Conservation (phyloP, 1,140 invertebrate species). For the Anoplolepis gracilipes region DNA sequence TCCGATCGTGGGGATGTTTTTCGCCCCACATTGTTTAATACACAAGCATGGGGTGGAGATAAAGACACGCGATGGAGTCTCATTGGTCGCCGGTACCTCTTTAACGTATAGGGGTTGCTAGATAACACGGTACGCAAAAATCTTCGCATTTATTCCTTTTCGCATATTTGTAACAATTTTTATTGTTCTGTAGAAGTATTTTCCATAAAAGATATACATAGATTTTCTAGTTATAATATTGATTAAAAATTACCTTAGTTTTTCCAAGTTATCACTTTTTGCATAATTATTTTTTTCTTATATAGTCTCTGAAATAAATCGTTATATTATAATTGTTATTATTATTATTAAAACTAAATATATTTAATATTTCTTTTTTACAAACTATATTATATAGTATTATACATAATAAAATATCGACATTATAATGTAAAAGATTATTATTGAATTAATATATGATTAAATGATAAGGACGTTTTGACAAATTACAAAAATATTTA, state of each 20-base stretch:
- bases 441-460: background rate
- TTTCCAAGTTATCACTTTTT: background rate
- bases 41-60: slow-evolving; percentile 3
- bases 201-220: background rate
- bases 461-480: background rate
- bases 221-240: background rate
- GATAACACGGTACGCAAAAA: background rate
- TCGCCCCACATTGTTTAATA: slow-evolving; percentile 32
- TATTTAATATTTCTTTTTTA: background rate
- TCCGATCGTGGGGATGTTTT: slow-evolving; percentile 48
- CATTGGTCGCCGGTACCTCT: slow-evolving; percentile 41
- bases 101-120: background rate
- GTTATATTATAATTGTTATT: no score
- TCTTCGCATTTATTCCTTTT: background rate
- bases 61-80: slow-evolving; percentile 48
- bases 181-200: background rate
- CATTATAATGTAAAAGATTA: background rate
- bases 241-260: background rate
- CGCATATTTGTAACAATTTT: background rate
- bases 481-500: no score
- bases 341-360: no score
- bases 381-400: background rate
- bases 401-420: background rate
- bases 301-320: background rate
- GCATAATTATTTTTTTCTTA: background rate